Evolutionary conservation across 30 jellyfish, hydroid and myxozoan genomes (phyloP).

Genomic region (Aurelia sp.): DNA sequence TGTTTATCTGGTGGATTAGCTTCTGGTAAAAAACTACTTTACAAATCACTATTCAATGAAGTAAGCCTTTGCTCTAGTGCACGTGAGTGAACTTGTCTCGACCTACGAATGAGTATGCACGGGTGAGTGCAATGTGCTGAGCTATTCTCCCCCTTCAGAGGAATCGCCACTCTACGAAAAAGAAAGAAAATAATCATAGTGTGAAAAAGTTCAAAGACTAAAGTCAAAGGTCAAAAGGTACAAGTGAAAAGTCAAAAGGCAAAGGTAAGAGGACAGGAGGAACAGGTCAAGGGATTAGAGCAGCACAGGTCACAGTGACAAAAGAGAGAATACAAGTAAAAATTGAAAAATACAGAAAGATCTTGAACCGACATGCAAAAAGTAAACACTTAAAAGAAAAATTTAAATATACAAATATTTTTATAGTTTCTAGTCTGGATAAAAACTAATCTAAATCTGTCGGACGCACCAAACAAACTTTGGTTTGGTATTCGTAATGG

Average conservation of each 20-base stretch:
- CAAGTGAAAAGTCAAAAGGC: background rate
- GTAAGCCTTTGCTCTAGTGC: constrained; percentile 32
- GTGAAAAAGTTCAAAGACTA: background rate
- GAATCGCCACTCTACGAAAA: constrained; percentile 76
- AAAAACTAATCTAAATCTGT: too few species aligned
- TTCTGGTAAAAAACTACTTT: constrained; percentile 17
- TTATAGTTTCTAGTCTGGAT: too few species aligned
- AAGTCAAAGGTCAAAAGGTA: background rate
- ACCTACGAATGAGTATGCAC: background rate
- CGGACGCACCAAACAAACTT: too few species aligned
- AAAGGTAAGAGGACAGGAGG: background rate
- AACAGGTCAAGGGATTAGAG: background rate
- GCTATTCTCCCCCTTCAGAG: constrained; percentile 86
- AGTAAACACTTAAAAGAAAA: too few species aligned
- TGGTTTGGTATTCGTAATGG: too few species aligned
- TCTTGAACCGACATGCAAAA: too few species aligned
- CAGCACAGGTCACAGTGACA: background rate
- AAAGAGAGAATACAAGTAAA: background rate
- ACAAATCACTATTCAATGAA: constrained; percentile 27
- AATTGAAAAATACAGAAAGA: background rate
- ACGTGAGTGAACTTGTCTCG: constrained; percentile 1
- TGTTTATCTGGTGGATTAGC: constrained; percentile 54
- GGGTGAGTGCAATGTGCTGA: constrained; percentile 66
- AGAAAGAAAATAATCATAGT: constrained; percentile 35
- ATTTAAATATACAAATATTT: too few species aligned